Conservation (phyloP, 2,888 invertebrate genomes). For the Chrysodeixis includens region DNA sequence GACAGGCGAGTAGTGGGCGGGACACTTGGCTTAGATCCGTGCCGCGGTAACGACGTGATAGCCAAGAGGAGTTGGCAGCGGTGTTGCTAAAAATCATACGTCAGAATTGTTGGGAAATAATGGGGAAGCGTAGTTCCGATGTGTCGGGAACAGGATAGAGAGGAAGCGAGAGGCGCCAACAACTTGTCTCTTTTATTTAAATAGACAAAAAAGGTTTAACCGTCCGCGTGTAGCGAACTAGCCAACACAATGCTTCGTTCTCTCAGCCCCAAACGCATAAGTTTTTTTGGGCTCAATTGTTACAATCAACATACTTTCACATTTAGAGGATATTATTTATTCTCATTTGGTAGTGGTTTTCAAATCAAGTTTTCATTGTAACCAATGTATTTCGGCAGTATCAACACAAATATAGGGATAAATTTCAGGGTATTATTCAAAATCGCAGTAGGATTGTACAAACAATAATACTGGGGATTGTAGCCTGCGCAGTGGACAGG, state of each 20-base stretch:
- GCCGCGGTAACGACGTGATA: conserved; percentile 63
- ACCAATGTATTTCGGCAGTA: background rate
- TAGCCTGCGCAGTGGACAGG: conserved; percentile 10
- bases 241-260: conserved; percentile 5
- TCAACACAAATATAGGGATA: background rate
- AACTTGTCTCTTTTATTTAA: conserved; percentile 28
- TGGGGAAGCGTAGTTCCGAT: conserved; percentile 43
- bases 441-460: conserved; percentile 8
- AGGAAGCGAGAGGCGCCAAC: conserved; percentile 41
- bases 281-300: background rate
- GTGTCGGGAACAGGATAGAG: conserved; percentile 35
- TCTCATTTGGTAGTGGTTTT: background rate
- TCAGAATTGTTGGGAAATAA: conserved; percentile 54
- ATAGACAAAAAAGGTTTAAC: conserved; percentile 8
- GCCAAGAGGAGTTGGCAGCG: conserved; percentile 70
- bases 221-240: conserved; percentile 8
- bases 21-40: conserved; percentile 65
- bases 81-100: conserved; percentile 56
- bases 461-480: conserved; percentile 31
- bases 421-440: conserved; percentile 7
- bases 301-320: background rate
- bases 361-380: background rate
- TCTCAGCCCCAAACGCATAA: background rate
- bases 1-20: conserved; percentile 59
- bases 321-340: background rate